phyloP scores from a whole-genome alignment of 1,140 invertebrate species.

The Drosophila neocordata region DNA sequence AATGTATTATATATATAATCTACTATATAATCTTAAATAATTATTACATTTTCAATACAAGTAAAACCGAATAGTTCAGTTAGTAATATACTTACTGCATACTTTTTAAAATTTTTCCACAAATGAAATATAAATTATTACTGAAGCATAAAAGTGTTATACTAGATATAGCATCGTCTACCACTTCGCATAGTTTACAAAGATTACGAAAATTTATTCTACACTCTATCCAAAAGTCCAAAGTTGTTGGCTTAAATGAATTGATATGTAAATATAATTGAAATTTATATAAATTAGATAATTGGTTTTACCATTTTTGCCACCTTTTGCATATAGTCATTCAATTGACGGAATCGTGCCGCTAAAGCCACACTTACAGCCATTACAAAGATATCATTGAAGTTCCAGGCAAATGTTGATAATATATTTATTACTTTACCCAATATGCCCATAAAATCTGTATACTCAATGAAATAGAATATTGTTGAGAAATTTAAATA shows the following conservation, averaged over 20 bases:
- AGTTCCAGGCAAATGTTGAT: conserved; percentile 88
- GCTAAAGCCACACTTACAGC: conserved; percentile 85
- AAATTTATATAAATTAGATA: background rate
- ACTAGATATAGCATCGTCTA: conserved; percentile 85
- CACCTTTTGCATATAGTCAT: conserved; percentile 83
- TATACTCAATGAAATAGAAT: conserved; percentile 74
- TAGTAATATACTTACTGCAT: conserved; percentile 84
- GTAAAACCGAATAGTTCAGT: too few relatives aligned
- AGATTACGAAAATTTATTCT: conserved; percentile 86
- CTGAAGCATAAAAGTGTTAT: conserved; percentile 87
- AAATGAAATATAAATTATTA: conserved; percentile 89
- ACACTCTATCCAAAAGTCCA: conserved; percentile 84
- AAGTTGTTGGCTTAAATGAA: conserved; percentile 62
- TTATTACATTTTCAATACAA: too few relatives aligned
- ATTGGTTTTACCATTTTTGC: conserved; percentile 82
- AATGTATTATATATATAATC: too few relatives aligned
- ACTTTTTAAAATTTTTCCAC: conserved; percentile 88
- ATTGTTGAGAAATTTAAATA: conserved; percentile 60
- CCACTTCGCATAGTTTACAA: conserved; percentile 84
- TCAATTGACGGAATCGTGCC: conserved; percentile 85
- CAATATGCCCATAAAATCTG: conserved; percentile 53
- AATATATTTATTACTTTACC: conserved; percentile 85
- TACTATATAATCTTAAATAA: too few relatives aligned
- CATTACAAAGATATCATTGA: conserved; percentile 87
- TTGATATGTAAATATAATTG: background rate